Evolutionary conservation across 1,140 invertebrate genomes (phyloP), one percentile per base, ranked within the genome.

Genomic region (Saccostrea cuccullata): DNA sequence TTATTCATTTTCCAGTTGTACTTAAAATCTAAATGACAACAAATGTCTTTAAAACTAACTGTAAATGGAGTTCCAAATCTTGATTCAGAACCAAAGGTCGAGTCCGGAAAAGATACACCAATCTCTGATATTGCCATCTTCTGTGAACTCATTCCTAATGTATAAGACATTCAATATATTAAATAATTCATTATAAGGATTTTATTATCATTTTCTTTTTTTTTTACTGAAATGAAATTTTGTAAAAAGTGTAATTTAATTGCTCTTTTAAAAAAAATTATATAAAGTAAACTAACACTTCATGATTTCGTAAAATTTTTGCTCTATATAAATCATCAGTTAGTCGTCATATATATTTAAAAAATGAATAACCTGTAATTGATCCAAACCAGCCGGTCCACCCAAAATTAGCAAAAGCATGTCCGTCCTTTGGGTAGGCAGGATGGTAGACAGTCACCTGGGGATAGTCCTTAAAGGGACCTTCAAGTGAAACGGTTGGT

Each of bases 401-500:
- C 11, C 91, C 92, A 36, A 93, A 91, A 56, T 93, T 93, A 23
- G 91, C 92, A 86, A 92, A 93, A n/a, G 90, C 73, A 13, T 91
- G 88, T 2, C 92, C 92, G 73, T 91, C 56, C n/a, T 89, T 67
- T 8, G 40, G 40, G 40, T 91, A 85, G 11, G 82, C 84, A 0
- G 92, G 92, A 82, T 93, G 93, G 83, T 93, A 93, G 15, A 93
- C 92, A 6, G 93, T 93, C 17, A 93, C 92, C 77, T 93, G 92
- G 4, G 93, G 93, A 84, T 89, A 92, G 84, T 93, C 92, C 86
- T 93, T 92, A 77, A 93, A 92, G 11, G 92, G 92, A 20, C 93
- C 93, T 93, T 30, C 23, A 77, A 6, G 2, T 64, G 17, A 64
- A 64, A 64, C 58, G 13, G 58, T 13, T 17, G 20, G 58, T 60